Conservation (phyloP, 1,140 invertebrate genomes). For the Schlechtendalia chinensis region DNA sequence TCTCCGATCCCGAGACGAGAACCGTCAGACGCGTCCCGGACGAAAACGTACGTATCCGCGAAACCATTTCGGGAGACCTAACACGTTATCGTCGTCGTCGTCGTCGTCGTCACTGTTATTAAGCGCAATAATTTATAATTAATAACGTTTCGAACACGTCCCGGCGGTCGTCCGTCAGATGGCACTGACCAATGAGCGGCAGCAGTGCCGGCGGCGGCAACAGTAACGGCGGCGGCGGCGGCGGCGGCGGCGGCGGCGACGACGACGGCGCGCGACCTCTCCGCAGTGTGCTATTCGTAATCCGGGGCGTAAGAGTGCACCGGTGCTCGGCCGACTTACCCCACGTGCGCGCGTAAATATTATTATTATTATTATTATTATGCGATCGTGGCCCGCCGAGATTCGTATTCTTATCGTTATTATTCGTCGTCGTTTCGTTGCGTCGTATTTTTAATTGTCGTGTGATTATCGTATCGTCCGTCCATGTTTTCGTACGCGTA, state of each 20-base stretch:
- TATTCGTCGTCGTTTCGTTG: too few relatives aligned
- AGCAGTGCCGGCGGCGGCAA: neutral
- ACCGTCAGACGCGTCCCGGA: too few relatives aligned
- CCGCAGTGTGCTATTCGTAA: conserved; percentile 48
- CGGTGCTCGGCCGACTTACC: conserved; percentile 48
- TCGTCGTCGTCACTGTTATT: neutral
- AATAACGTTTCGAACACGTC: conserved; percentile 2
- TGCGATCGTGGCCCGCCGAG: conserved; percentile 11
- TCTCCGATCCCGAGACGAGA: too few relatives aligned
- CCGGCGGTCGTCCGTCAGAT: conserved; percentile 45
- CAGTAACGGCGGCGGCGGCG: neutral
- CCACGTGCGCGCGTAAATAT: conserved; percentile 37
- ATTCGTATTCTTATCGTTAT: conserved; percentile 8
- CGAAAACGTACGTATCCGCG: too few relatives aligned
- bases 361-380: neutral
- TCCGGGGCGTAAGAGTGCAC: conserved; percentile 49
- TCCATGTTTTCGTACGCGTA: too few relatives aligned
- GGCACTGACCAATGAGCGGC: conserved; percentile 47
- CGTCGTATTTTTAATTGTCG: too few relatives aligned
- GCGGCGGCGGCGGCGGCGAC: neutral
- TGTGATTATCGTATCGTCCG: too few relatives aligned
- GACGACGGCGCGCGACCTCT: conserved; percentile 37
- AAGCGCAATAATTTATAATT: conserved; percentile 19
- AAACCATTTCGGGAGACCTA: too few relatives aligned
- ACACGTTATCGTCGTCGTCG: too few relatives aligned